Percentiles rank a stretch among this genome's conserved stretches.
These are phyloP conservation scores for Smithornis capensis DNA, from an alignment of 2,113 vertebrate genomes.

Conservation along the genomic window DNA sequence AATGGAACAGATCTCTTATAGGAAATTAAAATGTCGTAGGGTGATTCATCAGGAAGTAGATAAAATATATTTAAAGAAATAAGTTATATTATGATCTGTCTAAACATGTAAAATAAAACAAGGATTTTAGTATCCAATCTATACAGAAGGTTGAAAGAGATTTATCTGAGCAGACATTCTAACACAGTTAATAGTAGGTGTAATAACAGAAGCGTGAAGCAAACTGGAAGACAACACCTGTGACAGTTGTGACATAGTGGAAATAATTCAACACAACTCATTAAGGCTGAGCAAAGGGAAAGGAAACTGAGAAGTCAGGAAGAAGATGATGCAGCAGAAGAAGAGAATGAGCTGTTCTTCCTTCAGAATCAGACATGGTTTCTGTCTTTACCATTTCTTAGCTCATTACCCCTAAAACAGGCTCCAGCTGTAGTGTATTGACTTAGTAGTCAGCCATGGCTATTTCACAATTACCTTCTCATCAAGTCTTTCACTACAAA, in stretches of 20 bases:
- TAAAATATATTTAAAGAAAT: constrained; percentile 21
- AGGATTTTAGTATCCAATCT: neutral
- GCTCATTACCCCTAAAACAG: neutral
- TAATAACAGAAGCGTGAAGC: neutral
- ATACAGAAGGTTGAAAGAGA: neutral
- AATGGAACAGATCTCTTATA: neutral
- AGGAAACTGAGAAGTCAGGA: neutral
- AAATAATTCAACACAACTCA: neutral
- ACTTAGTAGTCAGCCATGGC: neutral
- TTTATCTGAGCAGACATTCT: neutral
- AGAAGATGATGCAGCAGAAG: neutral
- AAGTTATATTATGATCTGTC: neutral
- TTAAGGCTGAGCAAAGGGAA: neutral
- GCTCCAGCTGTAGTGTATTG: neutral
- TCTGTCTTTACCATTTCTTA: constrained; percentile 16
- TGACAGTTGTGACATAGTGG: neutral
- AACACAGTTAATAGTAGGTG: neutral
- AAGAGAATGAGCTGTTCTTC: neutral
- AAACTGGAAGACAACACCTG: neutral
- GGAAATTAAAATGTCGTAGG: neutral
- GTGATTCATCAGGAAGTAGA: neutral
- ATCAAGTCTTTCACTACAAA: neutral
- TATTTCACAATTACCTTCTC: neutral
- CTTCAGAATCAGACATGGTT: neutral
- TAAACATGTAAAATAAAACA: constrained; percentile 14